phyloP scores from a whole-genome alignment of 1,140 invertebrate species.

The Zaprionus ghesquierei region DNA sequence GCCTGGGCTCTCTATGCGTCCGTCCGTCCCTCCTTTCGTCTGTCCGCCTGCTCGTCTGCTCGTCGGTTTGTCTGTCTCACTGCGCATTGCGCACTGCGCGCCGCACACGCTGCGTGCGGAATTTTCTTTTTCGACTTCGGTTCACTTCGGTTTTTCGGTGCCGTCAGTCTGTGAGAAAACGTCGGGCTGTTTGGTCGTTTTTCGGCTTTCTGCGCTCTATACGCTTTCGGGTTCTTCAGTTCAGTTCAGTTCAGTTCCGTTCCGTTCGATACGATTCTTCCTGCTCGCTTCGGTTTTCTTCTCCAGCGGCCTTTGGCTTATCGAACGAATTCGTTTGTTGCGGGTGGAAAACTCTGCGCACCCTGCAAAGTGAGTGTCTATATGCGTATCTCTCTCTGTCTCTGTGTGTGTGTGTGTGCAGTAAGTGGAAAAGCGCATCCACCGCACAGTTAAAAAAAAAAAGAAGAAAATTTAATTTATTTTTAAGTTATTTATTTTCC shows the following conservation, averaged over 20 bases:
- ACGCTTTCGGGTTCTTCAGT: constrained; percentile 29
- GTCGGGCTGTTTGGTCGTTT: constrained; percentile 63
- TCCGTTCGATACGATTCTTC: background rate
- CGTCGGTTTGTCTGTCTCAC: constrained; percentile 38
- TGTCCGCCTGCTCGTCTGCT: background rate
- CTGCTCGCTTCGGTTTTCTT: background rate
- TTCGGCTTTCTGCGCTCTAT: constrained; percentile 12
- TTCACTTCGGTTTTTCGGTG: constrained; percentile 49
- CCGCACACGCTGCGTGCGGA: constrained; percentile 69
- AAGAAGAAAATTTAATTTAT: constrained; percentile 71
- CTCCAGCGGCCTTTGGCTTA: constrained; percentile 33
- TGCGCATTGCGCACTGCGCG: constrained; percentile 51
- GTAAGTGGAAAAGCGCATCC: constrained; percentile 58
- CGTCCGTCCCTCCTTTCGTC: background rate
- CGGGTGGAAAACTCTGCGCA: constrained; percentile 64
- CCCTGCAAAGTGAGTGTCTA: constrained; percentile 55
- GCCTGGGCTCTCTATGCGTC: background rate
- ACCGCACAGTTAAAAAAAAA: constrained; percentile 49
- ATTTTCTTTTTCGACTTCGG: constrained; percentile 69
- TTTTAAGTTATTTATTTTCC: constrained; percentile 70
- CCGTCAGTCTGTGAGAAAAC: constrained; percentile 75
- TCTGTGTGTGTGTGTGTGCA: constrained; percentile 18
- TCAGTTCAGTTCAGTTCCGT: constrained; percentile 3
- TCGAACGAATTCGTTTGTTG: constrained; percentile 56
- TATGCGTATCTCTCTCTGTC: constrained; percentile 20